Evolutionary conservation across 2,888 invertebrate genomes (phyloP).

Genomic region (Poecilobothrus nobilitatus): DNA sequence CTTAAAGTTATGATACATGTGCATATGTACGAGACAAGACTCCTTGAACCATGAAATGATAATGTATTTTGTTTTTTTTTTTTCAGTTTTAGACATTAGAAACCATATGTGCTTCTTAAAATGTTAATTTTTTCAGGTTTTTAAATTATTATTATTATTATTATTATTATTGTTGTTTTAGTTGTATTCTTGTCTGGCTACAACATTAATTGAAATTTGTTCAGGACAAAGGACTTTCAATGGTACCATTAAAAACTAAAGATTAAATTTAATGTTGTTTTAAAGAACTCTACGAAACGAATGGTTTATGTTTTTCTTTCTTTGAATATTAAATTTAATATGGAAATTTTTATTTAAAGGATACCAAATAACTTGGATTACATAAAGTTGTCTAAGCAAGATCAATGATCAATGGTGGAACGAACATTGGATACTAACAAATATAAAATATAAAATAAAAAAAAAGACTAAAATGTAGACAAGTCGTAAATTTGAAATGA

Average conservation of each 20-base stretch:
- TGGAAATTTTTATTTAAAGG: too few relatives aligned
- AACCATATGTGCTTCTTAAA: not conserved
- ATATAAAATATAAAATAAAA: too few relatives aligned
- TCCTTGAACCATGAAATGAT: constrained; percentile 1
- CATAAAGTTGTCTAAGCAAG: too few relatives aligned
- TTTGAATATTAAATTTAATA: too few relatives aligned
- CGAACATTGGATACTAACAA: too few relatives aligned
- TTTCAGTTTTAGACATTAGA: not conserved
- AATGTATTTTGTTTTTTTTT: not conserved
- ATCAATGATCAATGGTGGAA: too few relatives aligned
- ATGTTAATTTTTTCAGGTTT: too few relatives aligned
- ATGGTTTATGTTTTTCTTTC: too few relatives aligned
- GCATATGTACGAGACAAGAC: not conserved
- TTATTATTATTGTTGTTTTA: not conserved
- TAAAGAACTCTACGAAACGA: too few relatives aligned
- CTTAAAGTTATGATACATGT: not conserved
- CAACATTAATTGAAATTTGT: not conserved
- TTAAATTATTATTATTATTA: not conserved
- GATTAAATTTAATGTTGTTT: too few relatives aligned
- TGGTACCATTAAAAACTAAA: too few relatives aligned
- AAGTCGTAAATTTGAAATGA: constrained; percentile 4
- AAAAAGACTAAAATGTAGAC: not conserved
- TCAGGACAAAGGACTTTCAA: not conserved
- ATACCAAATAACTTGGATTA: too few relatives aligned
- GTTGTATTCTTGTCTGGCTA: not conserved